Evolutionary conservation across 2,888 invertebrate genomes (phyloP), one percentile per base, ranked within the genome.

Genomic region (Eutolmus rufibarbis): DNA sequence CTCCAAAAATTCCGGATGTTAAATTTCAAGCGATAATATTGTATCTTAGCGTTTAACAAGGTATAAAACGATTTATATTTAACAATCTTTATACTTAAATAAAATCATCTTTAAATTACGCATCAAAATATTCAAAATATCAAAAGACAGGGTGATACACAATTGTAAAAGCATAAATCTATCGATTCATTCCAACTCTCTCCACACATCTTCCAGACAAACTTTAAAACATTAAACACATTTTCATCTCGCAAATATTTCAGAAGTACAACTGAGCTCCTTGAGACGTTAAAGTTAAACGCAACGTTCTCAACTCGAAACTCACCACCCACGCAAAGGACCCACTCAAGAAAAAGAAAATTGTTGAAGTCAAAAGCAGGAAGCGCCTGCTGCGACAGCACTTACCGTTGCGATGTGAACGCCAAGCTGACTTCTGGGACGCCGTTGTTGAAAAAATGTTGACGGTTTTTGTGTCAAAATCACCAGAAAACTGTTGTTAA

Each of bases 391-490:
- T 76, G 34, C 34, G 19, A 40, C 37, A 84, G 85, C 28, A 87
- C 89, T 89, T 88, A 89, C 89, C 89, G 66, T 87, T 89, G n/a
- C 89, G 89, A 89, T 89, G 87, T 87, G 89, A 87, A 78, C 89
- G 89, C 89, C 89, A 89, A 87, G 77, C 88, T 87, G 89, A 89
- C 86, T 89, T 89, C 82, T 89, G 89, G 43, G 89, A 89, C 87
- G 89, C 89, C 89, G 89, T 89, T 88, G 88, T 89, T 87, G 87
- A 87, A 66, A 87, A 86, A 88, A 88, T 88, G 74, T 85, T 87
- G 86, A 56, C 37, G 77, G 23, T 76, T 77, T 46, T 76, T 51
- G n/a, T 86, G 51, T 51, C 56, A 66, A 37, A 37, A 84, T 46
- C 34, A 84, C 57, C 9, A 23, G 40, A 74, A 66, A 84, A 31